Evolutionary conservation across 2,888 invertebrate genomes (phyloP), one percentile per base, ranked within the genome.

Genomic region (Mesorhabditis sp.): DNA sequence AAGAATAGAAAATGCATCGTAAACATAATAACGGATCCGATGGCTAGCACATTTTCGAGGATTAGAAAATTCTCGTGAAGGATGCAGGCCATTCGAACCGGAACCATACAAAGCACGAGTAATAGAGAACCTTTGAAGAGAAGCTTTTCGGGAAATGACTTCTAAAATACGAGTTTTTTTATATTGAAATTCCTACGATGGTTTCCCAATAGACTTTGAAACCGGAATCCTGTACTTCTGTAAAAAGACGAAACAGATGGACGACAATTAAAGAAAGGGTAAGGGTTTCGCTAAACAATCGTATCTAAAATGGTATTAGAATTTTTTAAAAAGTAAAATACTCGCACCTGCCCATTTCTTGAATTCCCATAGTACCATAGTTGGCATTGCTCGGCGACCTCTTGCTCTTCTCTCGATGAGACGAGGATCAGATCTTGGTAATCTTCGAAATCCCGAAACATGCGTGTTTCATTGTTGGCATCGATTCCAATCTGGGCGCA

Each of bases 81-180:
- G 10, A 72, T 72, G 50, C 80, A 80, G 58, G 73, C 72, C 28
- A 95, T 88, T 72, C 96, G 89, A 67, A 96, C 87, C 71, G 92
- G 91, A 4, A 95, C 92, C 86, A 95, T 91, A 13, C 91, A 89
- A 85, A 94, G 89, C 90, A 95, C 92, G 71, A 96, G 89, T 67
- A 93, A 89, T 84, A 95, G 95, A 0, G 96, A 94, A 84, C 94
- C 90, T 70, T 96, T 89, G 86, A 97, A 96, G 91, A 96, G 92
- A 0, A 95, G 93, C 78, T 96, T 89, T 4, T 92, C 92, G 0
- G 93, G 94, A 5, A 92, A 92, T 0, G 92, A 92, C 90, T 90
- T 91, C 92, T 93, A 85, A 64, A 87, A 87, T 5, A 44, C 4
- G n/a, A 41, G 15, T 45, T 62, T 4, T 45, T 45, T 1, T 44